Evolutionary conservation across 2,888 invertebrate genomes (phyloP), one percentile per base, ranked within the genome.

Genomic region (Temnothorax ravouxi): DNA sequence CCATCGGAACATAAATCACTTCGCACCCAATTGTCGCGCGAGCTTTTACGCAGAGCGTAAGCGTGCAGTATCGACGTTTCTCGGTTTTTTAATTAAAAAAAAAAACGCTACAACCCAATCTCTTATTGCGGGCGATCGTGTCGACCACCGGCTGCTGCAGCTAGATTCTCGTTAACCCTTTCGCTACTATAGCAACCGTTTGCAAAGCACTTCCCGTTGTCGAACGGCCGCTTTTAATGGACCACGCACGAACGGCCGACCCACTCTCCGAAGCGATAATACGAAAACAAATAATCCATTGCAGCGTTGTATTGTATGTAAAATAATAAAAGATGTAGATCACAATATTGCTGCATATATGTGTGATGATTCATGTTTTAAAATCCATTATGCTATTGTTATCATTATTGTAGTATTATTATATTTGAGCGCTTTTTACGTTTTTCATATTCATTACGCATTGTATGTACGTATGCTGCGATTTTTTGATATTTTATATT

Each of bases 1-100:
- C 25, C 66, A 5, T 44, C 56, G 67, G 3, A 41, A 67, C 77
- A 67, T 77, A 44, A 77, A 77, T 77, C 67, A 77, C 54, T 67
- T 67, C 41, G 66, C 25, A 25, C n/a, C 52, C 64, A 54, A n/a
- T 77, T 52, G 76, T 64, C 52, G 25, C 21, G 67, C 54, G 56
- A 34, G 54, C 67, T 67, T 77, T 77, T 67, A 77, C 52, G 54
- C 44, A 2, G 64, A 21, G 44, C 15, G 44, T 29, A 74, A 47
- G 44, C n/a, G 18, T 29, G 11, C n/a, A 8, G 41, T 66, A 56
- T 56, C 67, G 50, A 76, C 50, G 54, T 77, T 77, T 5, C 41
- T 29, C 66, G 64, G 13, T 77, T 77, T 67, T 67, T 66, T 18
- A 75, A 29, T 34, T 8, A 29, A 29, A 41, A n/a, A 29, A 29